Evolutionary conservation across 2,797 vertebrate species (phyloP), one percentile per base, ranked within the genome.

Genomic region (Lutra lutra): DNA sequence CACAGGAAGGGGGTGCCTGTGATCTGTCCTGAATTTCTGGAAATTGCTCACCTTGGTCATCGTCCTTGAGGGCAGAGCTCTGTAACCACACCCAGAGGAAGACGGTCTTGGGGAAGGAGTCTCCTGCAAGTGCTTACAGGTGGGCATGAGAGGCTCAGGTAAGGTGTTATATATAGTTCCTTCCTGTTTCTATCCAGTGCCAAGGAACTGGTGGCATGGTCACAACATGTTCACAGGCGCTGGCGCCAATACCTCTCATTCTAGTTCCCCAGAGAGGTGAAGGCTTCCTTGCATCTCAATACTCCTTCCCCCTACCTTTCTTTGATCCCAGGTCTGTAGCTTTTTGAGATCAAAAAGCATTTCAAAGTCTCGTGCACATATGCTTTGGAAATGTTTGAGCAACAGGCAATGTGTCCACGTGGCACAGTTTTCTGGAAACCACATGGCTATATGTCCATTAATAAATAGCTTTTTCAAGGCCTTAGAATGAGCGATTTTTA

Each of bases 291-390:
- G 78, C 21, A 48, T 43, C 86, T 78, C 23, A 29, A 43, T 4
- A 60, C 4, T 66, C 18, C 40, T 64, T 14, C 46, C 21, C 27
- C 2, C 40, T 29, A 15, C 38, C 18, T 56, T 73, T 86, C 82
- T 78, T 77, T 66, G 72, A 35, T 91, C 11, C 35, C 21, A 48
- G 62, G 54, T 66, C 46, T 68, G 40, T 1, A 17, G 77, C 15
- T 82, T 92, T 88, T 62, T 86, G 83, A 95, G 94, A 92, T 80
- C 66, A 64, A 84, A 93, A 87, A 85, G 72, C 51, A 86, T 73
- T 70, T 83, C 70, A 56, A 93, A 94, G 72, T 21, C 32, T 51
- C 1, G 0, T 73, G 48, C 89, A 80, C 62, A 93, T 5, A 86
- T 5, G 10, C 85, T 88, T 62, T 93, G 60, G 73, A 82, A 97